Evolutionary conservation across 2,888 invertebrate species (phyloP), one percentile per base, ranked within the genome.

Genomic region (Hirtodrosophila histrioides): DNA sequence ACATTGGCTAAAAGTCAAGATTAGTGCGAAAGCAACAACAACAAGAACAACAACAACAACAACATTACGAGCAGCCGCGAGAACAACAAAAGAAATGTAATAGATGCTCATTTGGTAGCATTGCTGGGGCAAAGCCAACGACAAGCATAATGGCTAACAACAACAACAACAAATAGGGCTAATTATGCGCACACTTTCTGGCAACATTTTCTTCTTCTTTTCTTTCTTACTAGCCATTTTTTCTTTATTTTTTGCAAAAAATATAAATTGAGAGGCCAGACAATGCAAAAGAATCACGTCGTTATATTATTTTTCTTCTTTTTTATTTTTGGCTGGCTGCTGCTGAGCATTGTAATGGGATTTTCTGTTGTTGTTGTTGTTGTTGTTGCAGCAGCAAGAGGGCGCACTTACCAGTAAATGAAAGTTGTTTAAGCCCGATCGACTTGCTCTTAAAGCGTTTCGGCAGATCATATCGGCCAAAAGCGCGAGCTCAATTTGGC

Each of bases 171-270:
- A 80, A 84, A 84, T 75, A 84, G 81, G 81, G 81, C 84, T 84
- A 81, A 81, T 84, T 81, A 80, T 75, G 84, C 84, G 81, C 81
- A 84, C 78, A 84, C 81, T 81, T 81, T 78, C 81, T 63, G 66
- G 49, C 69, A 75, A 8, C 41, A 1, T 36, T 7, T 17, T 23
- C 3, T 39, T 29, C 23, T 27, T 27, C 27, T 27, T 44, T 45
- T 69, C 29, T 49, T 35, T 54, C 39, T 64, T 39, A 50, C 41
- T 55, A 55, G 36, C 49, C 39, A 44, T 24, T 48, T 41, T 58
- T 24, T n/a, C n/a, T n/a, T n/a, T n/a, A n/a, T n/a, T 44, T 45
- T 73, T 58, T 74, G 65, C 66, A 55, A 29, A 49, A 45, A 53
- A 73, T 31, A 50, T 35, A 63, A 46, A 63, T 45, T 60, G 69